phyloP scores from a whole-genome alignment of 2,888 invertebrate species.

The Dorcus hopei region DNA sequence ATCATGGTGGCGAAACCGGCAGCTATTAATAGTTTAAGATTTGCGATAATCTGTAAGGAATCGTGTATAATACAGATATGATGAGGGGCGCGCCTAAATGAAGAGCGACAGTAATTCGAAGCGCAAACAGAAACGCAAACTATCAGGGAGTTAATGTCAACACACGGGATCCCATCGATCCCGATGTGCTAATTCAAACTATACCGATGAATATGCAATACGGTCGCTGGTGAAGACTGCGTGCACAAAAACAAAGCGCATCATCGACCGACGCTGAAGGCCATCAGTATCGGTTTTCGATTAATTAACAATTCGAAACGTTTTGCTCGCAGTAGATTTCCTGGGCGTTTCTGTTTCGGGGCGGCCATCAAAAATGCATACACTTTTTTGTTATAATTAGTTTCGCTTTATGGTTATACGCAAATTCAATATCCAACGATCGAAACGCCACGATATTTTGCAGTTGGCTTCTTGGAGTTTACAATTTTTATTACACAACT shows the following conservation, averaged over 20 bases:
- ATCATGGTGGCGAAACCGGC: background rate
- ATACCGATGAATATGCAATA: conserved; percentile 24
- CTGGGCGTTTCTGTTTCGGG: conserved; percentile 1
- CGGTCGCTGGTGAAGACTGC: conserved; percentile 22
- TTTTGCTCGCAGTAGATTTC: conserved; percentile 15
- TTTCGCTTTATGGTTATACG: background rate
- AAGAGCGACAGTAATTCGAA: conserved; percentile 10
- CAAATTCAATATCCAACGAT: too few species aligned
- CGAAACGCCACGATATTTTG: too few species aligned
- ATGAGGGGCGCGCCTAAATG: conserved; percentile 8
- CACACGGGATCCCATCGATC: conserved; percentile 20
- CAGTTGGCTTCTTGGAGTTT: too few species aligned
- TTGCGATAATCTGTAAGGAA: background rate
- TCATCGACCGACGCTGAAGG: conserved; percentile 22
- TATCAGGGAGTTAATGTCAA: conserved; percentile 20
- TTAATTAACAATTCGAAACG: conserved; percentile 32
- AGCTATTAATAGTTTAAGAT: background rate
- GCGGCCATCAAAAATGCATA: conserved; percentile 2
- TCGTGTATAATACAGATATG: conserved; percentile 8
- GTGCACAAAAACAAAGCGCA: conserved; percentile 27
- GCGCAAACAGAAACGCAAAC: conserved; percentile 3
- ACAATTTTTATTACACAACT: too few species aligned
- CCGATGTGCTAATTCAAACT: conserved; percentile 20
- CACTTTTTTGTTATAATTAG: background rate
- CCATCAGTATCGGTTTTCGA: conserved; percentile 32